A percentile compares a stretch with the other conserved stretches of the same genome.
phyloP scores from a whole-genome alignment of 2,113 vertebrate species.

The Panurus biarmicus region DNA sequence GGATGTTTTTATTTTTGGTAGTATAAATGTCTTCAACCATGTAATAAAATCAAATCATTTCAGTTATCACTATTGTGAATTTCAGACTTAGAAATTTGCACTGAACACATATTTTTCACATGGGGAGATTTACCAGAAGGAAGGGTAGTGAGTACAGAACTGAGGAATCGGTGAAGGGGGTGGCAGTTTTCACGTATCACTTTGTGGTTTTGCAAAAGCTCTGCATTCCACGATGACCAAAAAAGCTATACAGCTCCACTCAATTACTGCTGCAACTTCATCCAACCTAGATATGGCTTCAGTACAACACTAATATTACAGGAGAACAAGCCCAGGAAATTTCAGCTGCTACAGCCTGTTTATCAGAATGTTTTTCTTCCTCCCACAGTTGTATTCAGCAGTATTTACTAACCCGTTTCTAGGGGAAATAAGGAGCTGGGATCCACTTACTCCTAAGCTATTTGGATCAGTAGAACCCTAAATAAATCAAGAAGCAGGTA shows the following conservation, averaged over 20 bases:
- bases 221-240: neutral
- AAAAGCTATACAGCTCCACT: neutral
- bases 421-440: neutral
- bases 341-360: slow-evolving; percentile 24
- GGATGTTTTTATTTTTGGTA: neutral
- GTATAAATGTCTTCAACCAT: neutral
- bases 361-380: slow-evolving; percentile 6
- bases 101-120: neutral
- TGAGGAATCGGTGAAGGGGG: neutral
- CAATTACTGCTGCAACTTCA: neutral
- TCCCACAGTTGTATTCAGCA: neutral
- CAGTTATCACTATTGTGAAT: neutral
- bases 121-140: neutral
- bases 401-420: slow-evolving; percentile 2
- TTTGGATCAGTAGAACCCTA: neutral
- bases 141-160: neutral
- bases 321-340: neutral
- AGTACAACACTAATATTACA: neutral
- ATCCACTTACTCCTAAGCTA: neutral
- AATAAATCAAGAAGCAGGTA: neutral
- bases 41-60: neutral
- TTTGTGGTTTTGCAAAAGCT: neutral
- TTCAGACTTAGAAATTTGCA: neutral
- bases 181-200: neutral
- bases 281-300: neutral